Evolutionary conservation across 1,140 invertebrate genomes (phyloP).

Genomic region (Drosophila eugracilis): DNA sequence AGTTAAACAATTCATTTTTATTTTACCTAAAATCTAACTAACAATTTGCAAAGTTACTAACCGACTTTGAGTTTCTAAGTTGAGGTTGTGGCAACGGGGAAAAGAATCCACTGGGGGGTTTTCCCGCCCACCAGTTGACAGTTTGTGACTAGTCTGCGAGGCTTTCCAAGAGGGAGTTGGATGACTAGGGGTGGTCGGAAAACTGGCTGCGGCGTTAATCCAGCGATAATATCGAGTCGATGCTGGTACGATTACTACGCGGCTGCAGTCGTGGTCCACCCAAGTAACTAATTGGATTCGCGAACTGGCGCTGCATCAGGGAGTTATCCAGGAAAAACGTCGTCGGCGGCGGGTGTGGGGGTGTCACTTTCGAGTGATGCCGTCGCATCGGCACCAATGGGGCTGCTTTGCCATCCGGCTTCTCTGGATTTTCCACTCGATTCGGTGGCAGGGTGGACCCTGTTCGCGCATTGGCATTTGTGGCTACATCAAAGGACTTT

Average conservation of each 20-base stretch:
- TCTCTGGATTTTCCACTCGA: constrained; percentile 6
- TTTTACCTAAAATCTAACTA: constrained; percentile 27
- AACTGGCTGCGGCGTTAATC: constrained; percentile 85
- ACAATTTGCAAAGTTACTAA: constrained; percentile 27
- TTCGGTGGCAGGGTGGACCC: constrained; percentile 20
- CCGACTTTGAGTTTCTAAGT: constrained; percentile 20
- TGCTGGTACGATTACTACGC: constrained; percentile 86
- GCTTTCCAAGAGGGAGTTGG: constrained; percentile 1
- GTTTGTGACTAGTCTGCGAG: constrained; percentile 47
- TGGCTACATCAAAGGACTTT: constrained; percentile 65
- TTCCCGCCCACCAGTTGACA: constrained; percentile 29
- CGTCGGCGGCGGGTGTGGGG: constrained; percentile 19
- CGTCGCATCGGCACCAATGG: constrained; percentile 18
- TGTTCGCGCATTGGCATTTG: constrained; percentile 61
- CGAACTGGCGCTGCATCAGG: constrained; percentile 86
- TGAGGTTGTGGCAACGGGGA: constrained; percentile 26
- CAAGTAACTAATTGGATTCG: constrained; percentile 90
- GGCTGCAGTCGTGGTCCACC: constrained; percentile 87
- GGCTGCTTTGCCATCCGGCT: constrained; percentile 2
- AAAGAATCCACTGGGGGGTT: constrained; percentile 10
- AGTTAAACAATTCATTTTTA: constrained; percentile 24
- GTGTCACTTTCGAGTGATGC: constrained; percentile 32
- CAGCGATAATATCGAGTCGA: constrained; percentile 90
- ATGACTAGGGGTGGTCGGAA: neutral
- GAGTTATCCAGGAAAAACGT: constrained; percentile 66